Conservation (phyloP, 2,113 vertebrate species). For the Prionailurus viverrinus region DNA sequence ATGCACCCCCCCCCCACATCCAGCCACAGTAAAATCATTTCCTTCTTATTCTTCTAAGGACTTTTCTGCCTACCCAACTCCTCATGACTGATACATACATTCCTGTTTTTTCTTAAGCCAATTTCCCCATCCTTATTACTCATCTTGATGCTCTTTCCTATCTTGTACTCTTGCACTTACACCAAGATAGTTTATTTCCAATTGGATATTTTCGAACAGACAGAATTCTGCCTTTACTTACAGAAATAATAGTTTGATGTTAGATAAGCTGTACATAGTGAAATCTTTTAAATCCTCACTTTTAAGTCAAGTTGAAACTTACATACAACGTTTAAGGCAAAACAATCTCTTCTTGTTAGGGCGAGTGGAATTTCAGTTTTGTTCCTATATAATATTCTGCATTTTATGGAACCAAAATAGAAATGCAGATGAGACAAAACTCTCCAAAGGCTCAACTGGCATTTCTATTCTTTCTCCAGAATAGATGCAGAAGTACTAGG, state of each 20-base stretch:
- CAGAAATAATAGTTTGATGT: slow-evolving; percentile 1
- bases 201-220: background rate
- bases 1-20: fast-evolving
- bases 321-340: slow-evolving; percentile 44
- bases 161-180: background rate
- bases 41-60: background rate
- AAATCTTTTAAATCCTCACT: background rate
- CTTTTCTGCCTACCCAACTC: background rate
- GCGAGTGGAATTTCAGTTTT: background rate
- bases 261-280: background rate
- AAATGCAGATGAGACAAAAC: slow-evolving; percentile 1
- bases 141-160: background rate
- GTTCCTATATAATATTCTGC: background rate
- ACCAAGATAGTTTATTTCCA: slow-evolving; percentile 6
- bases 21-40: background rate
- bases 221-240: background rate
- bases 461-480: background rate
- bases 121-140: background rate
- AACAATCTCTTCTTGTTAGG: background rate
- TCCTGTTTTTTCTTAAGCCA: background rate
- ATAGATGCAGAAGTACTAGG: background rate
- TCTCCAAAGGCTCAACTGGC: background rate
- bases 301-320: slow-evolving; percentile 43
- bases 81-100: background rate
- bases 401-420: slow-evolving; percentile 2